Conservation (phyloP, 2,113 vertebrate genomes). For the Rhabdornis inornatus region DNA sequence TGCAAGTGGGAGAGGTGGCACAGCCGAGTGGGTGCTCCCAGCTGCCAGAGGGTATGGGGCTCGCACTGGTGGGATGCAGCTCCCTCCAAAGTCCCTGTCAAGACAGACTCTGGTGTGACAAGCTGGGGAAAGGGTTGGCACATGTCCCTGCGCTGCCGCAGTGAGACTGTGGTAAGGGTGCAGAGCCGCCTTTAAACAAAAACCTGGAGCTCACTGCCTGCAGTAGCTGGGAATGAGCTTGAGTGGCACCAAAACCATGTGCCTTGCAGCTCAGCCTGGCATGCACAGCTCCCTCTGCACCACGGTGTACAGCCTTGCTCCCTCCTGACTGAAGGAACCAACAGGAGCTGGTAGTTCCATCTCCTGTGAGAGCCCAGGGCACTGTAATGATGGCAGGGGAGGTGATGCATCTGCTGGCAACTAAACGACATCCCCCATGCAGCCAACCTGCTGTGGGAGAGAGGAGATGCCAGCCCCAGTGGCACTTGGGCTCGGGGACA, state of each 20-base stretch:
- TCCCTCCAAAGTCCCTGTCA: background rate
- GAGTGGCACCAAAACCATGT: background rate
- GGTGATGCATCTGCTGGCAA: background rate
- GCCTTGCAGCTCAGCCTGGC: background rate
- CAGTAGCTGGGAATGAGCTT: background rate
- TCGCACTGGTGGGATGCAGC: accelerated
- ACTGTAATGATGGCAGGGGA: background rate
- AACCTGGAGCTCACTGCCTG: accelerated
- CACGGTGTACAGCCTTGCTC: accelerated
- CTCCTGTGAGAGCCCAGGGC: background rate
- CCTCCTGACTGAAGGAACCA: background rate
- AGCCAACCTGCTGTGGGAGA: background rate
- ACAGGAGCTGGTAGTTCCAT: background rate
- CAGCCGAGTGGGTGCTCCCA: background rate
- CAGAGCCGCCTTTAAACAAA: background rate
- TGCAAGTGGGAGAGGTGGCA: background rate
- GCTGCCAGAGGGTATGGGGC: background rate
- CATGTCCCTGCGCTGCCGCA: accelerated
- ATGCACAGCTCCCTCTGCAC: background rate
- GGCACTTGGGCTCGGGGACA: accelerated
- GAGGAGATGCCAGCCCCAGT: background rate
- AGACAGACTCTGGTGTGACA: background rate
- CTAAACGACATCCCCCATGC: background rate
- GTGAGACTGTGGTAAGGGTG: background rate
- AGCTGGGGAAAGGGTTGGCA: background rate